Evolutionary conservation across 2,888 invertebrate genomes (phyloP), one percentile per base, ranked within the genome.

Genomic region (Nycteola revayana): DNA sequence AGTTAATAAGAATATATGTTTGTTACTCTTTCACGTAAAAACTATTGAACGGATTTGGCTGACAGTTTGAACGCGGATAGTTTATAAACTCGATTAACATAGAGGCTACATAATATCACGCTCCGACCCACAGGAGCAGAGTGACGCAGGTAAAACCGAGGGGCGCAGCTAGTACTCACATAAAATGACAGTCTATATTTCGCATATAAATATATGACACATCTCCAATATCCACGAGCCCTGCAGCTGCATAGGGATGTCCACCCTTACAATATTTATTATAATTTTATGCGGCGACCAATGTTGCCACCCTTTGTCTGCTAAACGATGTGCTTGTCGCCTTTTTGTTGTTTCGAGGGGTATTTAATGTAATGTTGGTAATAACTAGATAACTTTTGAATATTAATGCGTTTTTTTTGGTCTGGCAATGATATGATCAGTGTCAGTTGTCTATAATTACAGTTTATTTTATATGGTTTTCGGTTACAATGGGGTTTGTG

Each of bases 281-380:
- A 84, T 87, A 85, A 87, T 87, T 84, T 86, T 86, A 87, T 87
- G 80, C 86, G 74, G 74, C 75, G 78, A 72, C 80, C 74, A 67
- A 63, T 62, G 68, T 69, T 55, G 20, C 46, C 59, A 58, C 65
- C 80, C 72, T 73, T 87, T 87, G 84, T 85, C 66, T 64, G 64
- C 68, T 87, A 87, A 87, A 86, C 81, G 82, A 67, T 72, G 75
- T 76, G 67, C 78, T 80, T 75, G 72, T 72, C 56, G 68, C 58
- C 66, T 70, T 73, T 72, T 70, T 74, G 77, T 75, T 74, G 71
- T 70, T 44, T 65, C 49, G 66, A 75, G 80, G 80, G 83, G 67
- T 67, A 73, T 65, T 64, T 71, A 43, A 64, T 62, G 59, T 58
- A 58, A 21, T 21, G 21, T 21, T 14, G n/a, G 2, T 21, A 21